A percentile compares a stretch with the other conserved stretches of the same genome.
Conservation (phyloP, 2,113 vertebrate species). For the Rattus rattus region DNA sequence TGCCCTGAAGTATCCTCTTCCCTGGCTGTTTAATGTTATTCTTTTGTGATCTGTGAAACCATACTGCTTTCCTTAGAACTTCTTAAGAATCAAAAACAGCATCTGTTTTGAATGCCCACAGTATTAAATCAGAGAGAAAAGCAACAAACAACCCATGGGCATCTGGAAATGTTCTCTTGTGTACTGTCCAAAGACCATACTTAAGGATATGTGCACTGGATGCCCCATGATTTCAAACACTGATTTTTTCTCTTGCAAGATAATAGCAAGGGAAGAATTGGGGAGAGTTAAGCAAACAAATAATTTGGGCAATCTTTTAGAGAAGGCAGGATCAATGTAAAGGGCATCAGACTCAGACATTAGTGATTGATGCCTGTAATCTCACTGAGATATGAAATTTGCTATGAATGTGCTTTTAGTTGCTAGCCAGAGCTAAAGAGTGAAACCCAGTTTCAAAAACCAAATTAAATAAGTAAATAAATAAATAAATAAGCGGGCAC, state of each 20-base stretch:
- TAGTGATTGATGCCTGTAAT: neutral
- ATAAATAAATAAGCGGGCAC: neutral
- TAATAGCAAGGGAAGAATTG: neutral
- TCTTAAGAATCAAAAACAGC: neutral
- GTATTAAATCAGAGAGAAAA: neutral
- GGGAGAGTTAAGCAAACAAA: neutral
- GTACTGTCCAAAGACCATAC: neutral
- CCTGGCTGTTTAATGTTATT: constrained; percentile 4
- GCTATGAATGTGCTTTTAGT: neutral
- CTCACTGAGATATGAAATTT: neutral
- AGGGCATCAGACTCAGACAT: neutral
- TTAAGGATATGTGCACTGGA: neutral
- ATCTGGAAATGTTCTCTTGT: neutral
- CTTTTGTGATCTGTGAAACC: constrained; percentile 47
- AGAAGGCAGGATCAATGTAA: neutral
- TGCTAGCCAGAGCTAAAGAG: neutral
- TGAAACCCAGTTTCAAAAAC: neutral
- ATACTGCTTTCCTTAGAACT: constrained; percentile 33
- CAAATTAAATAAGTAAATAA: neutral
- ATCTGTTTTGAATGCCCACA: constrained; percentile 11
- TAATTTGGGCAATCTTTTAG: neutral
- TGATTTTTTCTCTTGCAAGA: neutral
- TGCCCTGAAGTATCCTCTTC: neutral
- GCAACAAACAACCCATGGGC: neutral
- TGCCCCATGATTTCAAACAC: neutral